phyloP scores from a whole-genome alignment of 2,797 vertebrate species.

The Bovichtus variegatus region DNA sequence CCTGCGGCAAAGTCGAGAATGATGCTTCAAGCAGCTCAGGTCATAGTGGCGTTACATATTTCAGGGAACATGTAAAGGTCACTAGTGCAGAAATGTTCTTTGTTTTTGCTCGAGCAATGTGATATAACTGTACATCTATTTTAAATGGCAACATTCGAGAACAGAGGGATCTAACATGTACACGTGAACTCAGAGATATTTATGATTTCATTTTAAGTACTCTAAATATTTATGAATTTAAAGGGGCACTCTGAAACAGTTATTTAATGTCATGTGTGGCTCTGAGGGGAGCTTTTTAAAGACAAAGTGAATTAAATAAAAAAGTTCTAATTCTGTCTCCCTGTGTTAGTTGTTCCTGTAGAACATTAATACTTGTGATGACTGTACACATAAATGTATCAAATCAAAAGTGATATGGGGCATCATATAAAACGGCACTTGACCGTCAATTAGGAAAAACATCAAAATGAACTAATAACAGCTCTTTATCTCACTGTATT shows the following conservation, averaged over 20 bases:
- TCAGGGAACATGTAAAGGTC: constrained; percentile 39
- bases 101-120: not conserved
- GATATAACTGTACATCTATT: not conserved
- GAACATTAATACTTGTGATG: not conserved
- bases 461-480: not conserved
- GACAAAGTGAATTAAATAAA: not conserved
- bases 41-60: constrained; percentile 32
- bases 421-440: not conserved
- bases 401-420: not conserved
- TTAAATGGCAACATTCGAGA: not conserved
- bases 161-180: not conserved
- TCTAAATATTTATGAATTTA: not conserved
- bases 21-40: constrained; percentile 29
- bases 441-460: not conserved
- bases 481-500: not conserved
- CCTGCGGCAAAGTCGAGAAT: constrained; percentile 43
- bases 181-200: not conserved
- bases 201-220: not conserved
- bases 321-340: not conserved
- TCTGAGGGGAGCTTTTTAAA: not conserved
- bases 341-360: not conserved
- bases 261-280: too few species aligned
- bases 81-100: not conserved
- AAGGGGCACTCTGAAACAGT: not conserved
- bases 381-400: not conserved